phyloP scores from a whole-genome alignment of 2,888 invertebrate genomes.

The Tolmerus cingulatus region DNA sequence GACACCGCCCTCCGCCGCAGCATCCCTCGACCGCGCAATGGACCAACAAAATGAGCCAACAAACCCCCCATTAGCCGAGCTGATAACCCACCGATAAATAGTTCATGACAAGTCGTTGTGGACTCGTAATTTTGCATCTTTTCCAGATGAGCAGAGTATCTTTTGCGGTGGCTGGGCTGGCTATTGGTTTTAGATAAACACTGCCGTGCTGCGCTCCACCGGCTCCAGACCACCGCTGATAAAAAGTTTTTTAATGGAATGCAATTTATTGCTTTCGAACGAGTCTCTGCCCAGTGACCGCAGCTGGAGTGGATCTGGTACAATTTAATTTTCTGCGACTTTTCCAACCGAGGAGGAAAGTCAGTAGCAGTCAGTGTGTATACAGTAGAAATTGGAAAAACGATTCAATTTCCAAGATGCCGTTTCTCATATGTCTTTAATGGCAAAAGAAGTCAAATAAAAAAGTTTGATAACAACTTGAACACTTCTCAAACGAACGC shows the following conservation, averaged over 20 bases:
- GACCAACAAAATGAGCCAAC: conserved; percentile 34
- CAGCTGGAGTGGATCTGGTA: background rate
- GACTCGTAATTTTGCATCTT: conserved; percentile 36
- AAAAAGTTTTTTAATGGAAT: background rate
- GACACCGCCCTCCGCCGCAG: background rate
- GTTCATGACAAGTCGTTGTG: conserved; percentile 35
- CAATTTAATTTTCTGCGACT: background rate
- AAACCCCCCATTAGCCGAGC: conserved; percentile 13
- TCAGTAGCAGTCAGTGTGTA: too few relatives aligned
- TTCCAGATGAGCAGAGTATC: conserved; percentile 25
- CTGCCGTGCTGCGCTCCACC: background rate
- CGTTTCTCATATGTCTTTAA: background rate
- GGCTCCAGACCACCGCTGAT: background rate
- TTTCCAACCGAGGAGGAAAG: background rate
- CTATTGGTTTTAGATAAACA: conserved; percentile 19
- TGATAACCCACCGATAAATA: conserved; percentile 32
- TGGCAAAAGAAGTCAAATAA: background rate
- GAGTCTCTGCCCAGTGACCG: background rate
- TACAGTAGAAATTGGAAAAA: background rate
- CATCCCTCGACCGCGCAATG: background rate
- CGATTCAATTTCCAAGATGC: background rate
- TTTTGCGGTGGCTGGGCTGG: background rate
- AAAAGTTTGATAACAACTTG: background rate
- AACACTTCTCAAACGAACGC: background rate
- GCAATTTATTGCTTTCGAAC: background rate